Evolutionary conservation across 2,113 vertebrate species (phyloP).

Genomic region (Ovis aries): DNA sequence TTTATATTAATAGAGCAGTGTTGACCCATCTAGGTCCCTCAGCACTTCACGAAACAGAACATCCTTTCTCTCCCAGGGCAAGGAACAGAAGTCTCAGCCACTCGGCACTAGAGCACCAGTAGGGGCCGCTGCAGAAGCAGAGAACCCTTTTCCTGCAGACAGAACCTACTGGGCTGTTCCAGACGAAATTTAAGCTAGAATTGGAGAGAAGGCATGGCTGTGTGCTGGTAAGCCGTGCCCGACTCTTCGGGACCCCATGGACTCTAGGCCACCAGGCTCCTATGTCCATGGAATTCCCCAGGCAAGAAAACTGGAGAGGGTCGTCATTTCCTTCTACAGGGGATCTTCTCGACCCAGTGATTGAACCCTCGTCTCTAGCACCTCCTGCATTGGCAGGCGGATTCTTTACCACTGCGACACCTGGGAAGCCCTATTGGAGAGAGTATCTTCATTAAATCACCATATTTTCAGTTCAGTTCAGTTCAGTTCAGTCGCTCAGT

Average conservation of each 20-base stretch:
- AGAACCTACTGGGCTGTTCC: not conserved
- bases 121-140: not conserved
- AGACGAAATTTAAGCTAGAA: not conserved
- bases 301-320: not conserved
- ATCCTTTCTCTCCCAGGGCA: conserved; percentile 4
- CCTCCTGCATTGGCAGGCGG: not conserved
- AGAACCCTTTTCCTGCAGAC: not conserved
- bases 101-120: not conserved
- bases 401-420: not conserved
- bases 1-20: conserved; percentile 35
- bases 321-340: not conserved
- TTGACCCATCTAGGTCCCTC: not conserved
- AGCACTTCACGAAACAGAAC: not conserved
- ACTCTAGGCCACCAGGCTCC: not conserved
- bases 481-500: too few species aligned
- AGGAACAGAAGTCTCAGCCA: not conserved
- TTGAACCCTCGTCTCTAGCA: not conserved
- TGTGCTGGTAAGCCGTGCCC: fast-evolving
- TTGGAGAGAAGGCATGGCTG: not conserved
- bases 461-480: not conserved
- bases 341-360: not conserved
- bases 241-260: not conserved
- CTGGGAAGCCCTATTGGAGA: not conserved
- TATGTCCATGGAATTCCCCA: not conserved
- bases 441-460: not conserved